Conservation (phyloP, 2,113 vertebrate species). For the Xiphorhynchus elegans region DNA sequence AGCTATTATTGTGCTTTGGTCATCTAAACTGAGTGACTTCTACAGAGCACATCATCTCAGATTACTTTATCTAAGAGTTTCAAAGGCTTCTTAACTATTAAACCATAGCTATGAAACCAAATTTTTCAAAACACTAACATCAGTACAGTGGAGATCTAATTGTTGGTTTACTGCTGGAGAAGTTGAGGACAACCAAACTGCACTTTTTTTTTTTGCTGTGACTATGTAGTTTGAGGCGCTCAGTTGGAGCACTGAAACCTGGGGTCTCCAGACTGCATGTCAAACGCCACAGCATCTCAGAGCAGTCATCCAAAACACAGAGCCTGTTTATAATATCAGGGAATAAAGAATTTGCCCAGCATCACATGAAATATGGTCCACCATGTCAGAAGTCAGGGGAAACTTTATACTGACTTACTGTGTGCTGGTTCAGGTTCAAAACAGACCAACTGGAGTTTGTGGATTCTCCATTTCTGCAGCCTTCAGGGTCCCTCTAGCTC, state of each 20-base stretch:
- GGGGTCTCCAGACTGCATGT: not conserved
- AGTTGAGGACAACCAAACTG: not conserved
- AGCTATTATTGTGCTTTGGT: not conserved
- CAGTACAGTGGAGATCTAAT: not conserved
- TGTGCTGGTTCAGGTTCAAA: not conserved
- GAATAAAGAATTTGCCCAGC: not conserved
- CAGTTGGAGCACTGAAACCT: not conserved
- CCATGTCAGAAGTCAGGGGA: not conserved
- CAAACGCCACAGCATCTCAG: not conserved
- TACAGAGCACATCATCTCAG: not conserved
- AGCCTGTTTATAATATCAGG: not conserved
- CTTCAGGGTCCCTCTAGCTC: not conserved
- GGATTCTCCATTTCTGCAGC: not conserved
- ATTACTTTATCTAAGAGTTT: not conserved
- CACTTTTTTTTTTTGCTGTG: not conserved
- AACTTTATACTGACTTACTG: not conserved
- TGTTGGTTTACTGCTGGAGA: not conserved
- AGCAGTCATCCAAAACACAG: not conserved
- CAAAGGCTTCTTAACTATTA: not conserved
- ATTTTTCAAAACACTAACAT: not conserved
- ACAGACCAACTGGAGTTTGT: not conserved
- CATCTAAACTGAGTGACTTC: not conserved
- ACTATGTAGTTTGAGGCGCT: not conserved
- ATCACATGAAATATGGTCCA: not conserved
- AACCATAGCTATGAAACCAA: not conserved